Conservation (phyloP, 2,888 invertebrate genomes). For the Strigamia maritima region DNA sequence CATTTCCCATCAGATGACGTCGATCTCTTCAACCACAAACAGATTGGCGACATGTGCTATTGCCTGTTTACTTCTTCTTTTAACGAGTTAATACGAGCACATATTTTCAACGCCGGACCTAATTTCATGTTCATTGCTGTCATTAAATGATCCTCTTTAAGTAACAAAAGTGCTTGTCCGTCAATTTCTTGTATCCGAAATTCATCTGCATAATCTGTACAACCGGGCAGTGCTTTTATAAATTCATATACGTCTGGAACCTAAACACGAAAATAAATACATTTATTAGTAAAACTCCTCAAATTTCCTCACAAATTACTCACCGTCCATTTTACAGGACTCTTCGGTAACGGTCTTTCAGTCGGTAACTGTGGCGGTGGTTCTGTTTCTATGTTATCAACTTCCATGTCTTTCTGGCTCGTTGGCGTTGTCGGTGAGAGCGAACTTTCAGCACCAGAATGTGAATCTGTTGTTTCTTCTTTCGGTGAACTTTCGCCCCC, state of each 20-base stretch:
- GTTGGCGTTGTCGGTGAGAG: constrained; percentile 42
- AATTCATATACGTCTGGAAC: constrained; percentile 84
- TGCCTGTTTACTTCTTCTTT: constrained; percentile 41
- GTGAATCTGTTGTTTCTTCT: constrained; percentile 42
- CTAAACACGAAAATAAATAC: constrained; percentile 52
- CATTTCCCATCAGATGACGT: constrained; percentile 19
- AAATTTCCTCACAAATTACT: constrained; percentile 38
- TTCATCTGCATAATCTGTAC: constrained; percentile 88
- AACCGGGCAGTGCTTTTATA: constrained; percentile 82
- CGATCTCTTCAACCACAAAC: constrained; percentile 24
- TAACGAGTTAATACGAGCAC: constrained; percentile 68
- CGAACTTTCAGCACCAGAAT: constrained; percentile 42
- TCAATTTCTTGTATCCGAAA: constrained; percentile 94
- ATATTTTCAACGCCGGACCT: constrained; percentile 92
- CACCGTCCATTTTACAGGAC: constrained; percentile 64
- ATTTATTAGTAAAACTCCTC: neutral
- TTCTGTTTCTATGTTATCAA: constrained; percentile 38
- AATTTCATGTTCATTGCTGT: constrained; percentile 92
- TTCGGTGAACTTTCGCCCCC: constrained; percentile 39
- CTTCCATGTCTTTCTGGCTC: constrained; percentile 43
- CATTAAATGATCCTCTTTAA: constrained; percentile 91
- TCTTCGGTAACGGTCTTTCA: constrained; percentile 52
- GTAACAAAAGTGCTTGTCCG: constrained; percentile 85
- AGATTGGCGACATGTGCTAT: neutral
- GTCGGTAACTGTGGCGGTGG: constrained; percentile 19